Conservation (phyloP, 2,888 invertebrate genomes). For the Sceliomorpha sp. region DNA sequence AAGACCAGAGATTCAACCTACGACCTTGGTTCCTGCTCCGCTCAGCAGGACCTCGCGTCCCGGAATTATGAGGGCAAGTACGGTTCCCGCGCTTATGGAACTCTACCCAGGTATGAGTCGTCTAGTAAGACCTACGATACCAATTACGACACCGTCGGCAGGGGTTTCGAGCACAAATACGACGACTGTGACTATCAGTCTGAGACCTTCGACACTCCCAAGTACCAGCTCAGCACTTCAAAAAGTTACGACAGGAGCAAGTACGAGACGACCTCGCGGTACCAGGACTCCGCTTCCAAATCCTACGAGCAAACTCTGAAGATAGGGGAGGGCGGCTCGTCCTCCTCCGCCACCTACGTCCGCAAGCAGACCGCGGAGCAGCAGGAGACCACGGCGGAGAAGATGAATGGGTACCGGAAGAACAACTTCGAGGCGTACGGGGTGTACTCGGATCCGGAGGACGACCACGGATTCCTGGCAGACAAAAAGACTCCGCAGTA, state of each 20-base stretch:
- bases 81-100: constrained; percentile 74
- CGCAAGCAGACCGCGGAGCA: constrained; percentile 68
- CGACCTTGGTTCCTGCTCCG: constrained; percentile 70
- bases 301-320: constrained; percentile 77
- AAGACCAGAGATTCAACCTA: constrained; percentile 76
- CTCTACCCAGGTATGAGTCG: constrained; percentile 73
- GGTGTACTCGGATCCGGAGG: constrained; percentile 78
- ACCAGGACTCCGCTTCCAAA: constrained; percentile 66
- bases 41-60: constrained; percentile 64
- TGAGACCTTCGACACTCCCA: constrained; percentile 63
- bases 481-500: constrained; percentile 76
- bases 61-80: constrained; percentile 66
- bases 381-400: constrained; percentile 69
- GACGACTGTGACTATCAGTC: constrained; percentile 62
- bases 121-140: constrained; percentile 58
- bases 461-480: constrained; percentile 75
- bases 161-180: constrained; percentile 55
- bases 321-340: constrained; percentile 70
- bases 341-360: constrained; percentile 62
- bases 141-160: constrained; percentile 61
- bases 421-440: constrained; percentile 79
- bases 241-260: constrained; percentile 76
- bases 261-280: constrained; percentile 70
- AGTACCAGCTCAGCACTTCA: constrained; percentile 75
- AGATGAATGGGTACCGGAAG: constrained; percentile 77